A percentile compares a stretch with the other conserved stretches of the same genome.
Conservation (phyloP, 2,113 vertebrate genomes). For the Tetrax tetrax region DNA sequence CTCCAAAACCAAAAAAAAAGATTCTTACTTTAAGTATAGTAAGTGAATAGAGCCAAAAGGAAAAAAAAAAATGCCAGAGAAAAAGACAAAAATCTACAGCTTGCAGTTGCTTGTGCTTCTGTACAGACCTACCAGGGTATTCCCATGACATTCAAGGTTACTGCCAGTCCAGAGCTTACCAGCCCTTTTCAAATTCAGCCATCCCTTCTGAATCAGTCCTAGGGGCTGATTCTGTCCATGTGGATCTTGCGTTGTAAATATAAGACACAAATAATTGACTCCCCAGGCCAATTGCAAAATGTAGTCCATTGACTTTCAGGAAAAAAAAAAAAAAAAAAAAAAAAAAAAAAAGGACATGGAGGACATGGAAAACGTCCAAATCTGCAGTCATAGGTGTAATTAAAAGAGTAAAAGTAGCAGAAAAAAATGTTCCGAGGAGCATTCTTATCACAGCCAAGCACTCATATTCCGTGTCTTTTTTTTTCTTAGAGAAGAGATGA, state of each 20-base stretch:
- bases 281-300: background rate
- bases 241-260: background rate
- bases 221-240: background rate
- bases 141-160: background rate
- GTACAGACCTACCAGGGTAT: background rate
- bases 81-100: background rate
- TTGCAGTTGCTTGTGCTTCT: background rate
- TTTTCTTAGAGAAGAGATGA: background rate
- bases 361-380: background rate
- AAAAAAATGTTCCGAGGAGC: background rate
- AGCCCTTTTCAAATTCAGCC: background rate
- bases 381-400: background rate
- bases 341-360: background rate
- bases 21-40: background rate
- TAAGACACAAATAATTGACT: background rate
- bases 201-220: background rate
- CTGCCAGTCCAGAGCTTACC: background rate
- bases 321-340: background rate
- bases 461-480: background rate
- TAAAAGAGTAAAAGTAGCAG: background rate
- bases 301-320: background rate
- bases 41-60: background rate
- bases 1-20: background rate
- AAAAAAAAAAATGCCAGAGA: background rate
- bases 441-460: background rate